These are phyloP conservation scores for cattle (Bos taurus) DNA, from an alignment of 2,113 vertebrate genomes.

Conservation along the genomic window ARS-UCD2.0 NC_037334.1:22172001-22172500, in stretches of 20 bases:
- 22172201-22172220: background rate
- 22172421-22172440: background rate
- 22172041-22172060: background rate
- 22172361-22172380: background rate
- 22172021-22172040: background rate
- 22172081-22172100: background rate
- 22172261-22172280: background rate
- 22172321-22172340: background rate
- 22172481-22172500: background rate
- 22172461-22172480: background rate
- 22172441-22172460: background rate
- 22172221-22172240: background rate
- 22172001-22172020: background rate
- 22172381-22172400: background rate
- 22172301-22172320: background rate
- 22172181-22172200: background rate
- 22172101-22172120: background rate
- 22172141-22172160: background rate
- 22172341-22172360: background rate
- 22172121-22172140: background rate
- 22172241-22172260: background rate
- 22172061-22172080: background rate
- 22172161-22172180: background rate
- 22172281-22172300: background rate
- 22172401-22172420: background rate